phyloP scores from a whole-genome alignment of 2,797 vertebrate species.

The Lemur catta region DNA sequence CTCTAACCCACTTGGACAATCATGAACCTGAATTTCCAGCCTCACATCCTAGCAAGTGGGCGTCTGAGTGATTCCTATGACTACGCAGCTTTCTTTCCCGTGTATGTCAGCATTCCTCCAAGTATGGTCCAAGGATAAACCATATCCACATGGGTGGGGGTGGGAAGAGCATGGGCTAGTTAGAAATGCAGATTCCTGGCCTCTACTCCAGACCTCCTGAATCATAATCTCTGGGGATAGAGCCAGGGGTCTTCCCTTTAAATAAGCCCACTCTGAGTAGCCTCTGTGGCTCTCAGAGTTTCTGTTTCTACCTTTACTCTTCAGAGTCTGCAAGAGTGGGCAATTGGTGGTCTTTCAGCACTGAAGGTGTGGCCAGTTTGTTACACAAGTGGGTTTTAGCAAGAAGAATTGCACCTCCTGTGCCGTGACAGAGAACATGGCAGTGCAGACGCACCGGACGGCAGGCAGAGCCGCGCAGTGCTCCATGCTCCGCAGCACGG shows the following conservation, averaged over 20 bases:
- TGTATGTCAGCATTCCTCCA: not conserved
- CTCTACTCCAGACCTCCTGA: not conserved
- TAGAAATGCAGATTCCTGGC: constrained; percentile 1
- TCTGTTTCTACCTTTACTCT: not conserved
- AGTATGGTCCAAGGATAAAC: not conserved
- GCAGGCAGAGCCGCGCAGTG: not conserved
- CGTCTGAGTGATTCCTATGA: constrained; percentile 1
- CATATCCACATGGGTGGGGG: not conserved
- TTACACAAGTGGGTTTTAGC: not conserved
- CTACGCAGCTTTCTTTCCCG: not conserved
- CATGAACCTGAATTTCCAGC: not conserved
- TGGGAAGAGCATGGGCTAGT: not conserved
- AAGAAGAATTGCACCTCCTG: not conserved
- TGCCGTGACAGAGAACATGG: fast-evolving
- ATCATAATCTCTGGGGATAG: not conserved
- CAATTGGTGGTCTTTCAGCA: not conserved
- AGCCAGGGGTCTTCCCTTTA: not conserved
- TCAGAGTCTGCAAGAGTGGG: not conserved
- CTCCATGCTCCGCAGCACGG: not conserved
- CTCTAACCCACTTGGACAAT: not conserved
- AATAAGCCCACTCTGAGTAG: not conserved
- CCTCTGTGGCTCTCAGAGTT: not conserved
- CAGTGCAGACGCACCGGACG: not conserved
- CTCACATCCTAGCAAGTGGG: not conserved
- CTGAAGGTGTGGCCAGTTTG: not conserved